These are phyloP conservation scores for Bergia sp. DNA, from an alignment of 92 coral and sea anemone species.

Conservation along the genomic window DNA sequence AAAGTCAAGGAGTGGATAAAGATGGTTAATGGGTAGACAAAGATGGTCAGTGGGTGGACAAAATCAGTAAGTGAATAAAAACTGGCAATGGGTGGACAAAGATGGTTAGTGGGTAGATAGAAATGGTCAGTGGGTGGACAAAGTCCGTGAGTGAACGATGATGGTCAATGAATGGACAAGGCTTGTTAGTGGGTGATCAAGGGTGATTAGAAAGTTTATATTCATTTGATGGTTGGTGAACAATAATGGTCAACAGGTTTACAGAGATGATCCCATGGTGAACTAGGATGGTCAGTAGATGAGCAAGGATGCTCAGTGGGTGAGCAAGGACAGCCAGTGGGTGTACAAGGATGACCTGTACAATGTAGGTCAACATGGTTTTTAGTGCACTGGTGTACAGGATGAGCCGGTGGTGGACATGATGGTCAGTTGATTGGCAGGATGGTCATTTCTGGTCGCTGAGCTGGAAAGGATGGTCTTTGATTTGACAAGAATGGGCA, in stretches of 20 bases:
- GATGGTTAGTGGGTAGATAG: background rate
- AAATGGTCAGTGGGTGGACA: background rate
- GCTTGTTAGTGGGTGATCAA: background rate
- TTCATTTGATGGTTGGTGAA: background rate
- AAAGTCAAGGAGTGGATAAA: too few relatives aligned
- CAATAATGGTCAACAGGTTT: background rate
- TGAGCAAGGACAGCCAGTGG: background rate
- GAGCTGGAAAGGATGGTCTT: background rate
- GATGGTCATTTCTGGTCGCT: background rate
- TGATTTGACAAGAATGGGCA: background rate
- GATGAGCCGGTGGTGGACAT: background rate
- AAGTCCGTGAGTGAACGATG: background rate
- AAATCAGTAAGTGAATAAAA: background rate
- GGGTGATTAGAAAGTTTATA: background rate
- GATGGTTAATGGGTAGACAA: background rate
- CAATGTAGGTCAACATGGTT: too few relatives aligned
- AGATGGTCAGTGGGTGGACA: background rate
- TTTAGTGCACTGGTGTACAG: background rate
- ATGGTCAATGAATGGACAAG: background rate
- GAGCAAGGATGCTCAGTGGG: background rate
- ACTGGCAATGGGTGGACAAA: background rate
- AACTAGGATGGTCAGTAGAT: background rate
- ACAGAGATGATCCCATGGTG: background rate
- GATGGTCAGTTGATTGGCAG: background rate
- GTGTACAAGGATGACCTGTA: background rate